Percentiles rank a stretch among this genome's conserved stretches.
These are phyloP conservation scores for Cochlearius cochlearius DNA, from an alignment of 2,113 vertebrate species.

Conservation along the genomic window DNA sequence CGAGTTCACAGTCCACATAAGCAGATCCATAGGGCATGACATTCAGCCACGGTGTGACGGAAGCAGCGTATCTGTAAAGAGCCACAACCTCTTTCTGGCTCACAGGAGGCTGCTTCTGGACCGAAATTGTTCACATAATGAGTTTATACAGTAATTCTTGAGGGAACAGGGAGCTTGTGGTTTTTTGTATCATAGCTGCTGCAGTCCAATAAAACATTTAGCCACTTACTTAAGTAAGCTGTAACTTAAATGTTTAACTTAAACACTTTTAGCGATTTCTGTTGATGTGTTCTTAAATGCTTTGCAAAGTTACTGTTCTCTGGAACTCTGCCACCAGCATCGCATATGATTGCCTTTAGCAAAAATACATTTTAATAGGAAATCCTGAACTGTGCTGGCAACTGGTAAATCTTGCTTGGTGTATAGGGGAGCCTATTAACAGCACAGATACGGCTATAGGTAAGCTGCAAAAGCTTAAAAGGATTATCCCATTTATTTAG, in stretches of 20 bases:
- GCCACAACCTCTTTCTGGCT: neutral
- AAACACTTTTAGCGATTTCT: neutral
- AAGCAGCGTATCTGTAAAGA: neutral
- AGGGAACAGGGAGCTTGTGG: neutral
- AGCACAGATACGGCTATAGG: neutral
- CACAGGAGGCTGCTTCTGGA: neutral
- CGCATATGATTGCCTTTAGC: neutral
- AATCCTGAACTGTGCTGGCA: neutral
- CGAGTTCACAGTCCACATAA: neutral
- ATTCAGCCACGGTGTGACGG: neutral
- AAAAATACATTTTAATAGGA: neutral
- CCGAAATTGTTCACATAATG: neutral
- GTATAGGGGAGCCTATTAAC: neutral
- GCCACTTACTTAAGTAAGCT: neutral
- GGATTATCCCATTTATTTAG: neutral
- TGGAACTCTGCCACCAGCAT: neutral
- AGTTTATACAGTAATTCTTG: neutral
- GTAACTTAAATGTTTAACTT: neutral
- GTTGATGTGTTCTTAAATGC: neutral
- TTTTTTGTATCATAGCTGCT: neutral
- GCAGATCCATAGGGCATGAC: neutral
- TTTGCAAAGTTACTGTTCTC: neutral
- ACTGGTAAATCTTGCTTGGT: neutral
- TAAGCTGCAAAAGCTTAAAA: neutral
- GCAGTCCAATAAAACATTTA: neutral